These are phyloP conservation scores for Osmoderma eremita DNA, from an alignment of 2,888 invertebrate species.

Conservation along the genomic window DNA sequence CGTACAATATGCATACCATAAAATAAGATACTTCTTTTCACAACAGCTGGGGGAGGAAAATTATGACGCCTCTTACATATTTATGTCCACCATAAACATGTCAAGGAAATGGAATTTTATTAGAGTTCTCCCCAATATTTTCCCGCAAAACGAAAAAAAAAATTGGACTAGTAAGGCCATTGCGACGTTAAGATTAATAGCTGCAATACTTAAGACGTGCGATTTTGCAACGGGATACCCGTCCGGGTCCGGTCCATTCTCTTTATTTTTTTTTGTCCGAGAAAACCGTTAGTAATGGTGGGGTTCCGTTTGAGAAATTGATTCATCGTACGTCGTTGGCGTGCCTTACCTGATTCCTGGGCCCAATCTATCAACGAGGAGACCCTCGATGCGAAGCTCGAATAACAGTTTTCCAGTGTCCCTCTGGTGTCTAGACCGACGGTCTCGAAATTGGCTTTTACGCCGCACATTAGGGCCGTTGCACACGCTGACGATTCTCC, in stretches of 20 bases:
- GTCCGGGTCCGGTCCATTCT: background rate
- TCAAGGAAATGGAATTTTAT: slow-evolving; percentile 5
- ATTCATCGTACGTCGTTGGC: background rate
- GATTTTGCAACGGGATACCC: background rate
- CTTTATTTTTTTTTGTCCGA: background rate
- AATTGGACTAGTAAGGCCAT: background rate
- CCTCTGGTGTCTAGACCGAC: slow-evolving; percentile 70
- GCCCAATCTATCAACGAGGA: slow-evolving; percentile 71
- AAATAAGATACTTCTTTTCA: too few relatives aligned
- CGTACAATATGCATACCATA: too few relatives aligned
- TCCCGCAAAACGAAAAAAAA: background rate
- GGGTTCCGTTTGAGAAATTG: background rate
- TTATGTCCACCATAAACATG: slow-evolving; percentile 10
- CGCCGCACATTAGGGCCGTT: slow-evolving; percentile 73
- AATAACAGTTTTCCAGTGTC: slow-evolving; percentile 69
- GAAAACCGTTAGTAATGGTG: background rate
- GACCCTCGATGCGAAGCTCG: slow-evolving; percentile 67
- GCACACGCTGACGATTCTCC: slow-evolving; percentile 77
- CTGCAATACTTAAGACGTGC: slow-evolving; percentile 19
- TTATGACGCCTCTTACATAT: background rate
- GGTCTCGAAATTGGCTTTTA: slow-evolving; percentile 74
- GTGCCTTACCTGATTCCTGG: slow-evolving; percentile 67
- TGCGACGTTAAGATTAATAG: slow-evolving; percentile 6
- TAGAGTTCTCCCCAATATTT: background rate
- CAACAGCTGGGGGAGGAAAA: too few relatives aligned